Evolutionary conservation across 2,797 vertebrate species (phyloP).

Genomic region (Mus minutoides): DNA sequence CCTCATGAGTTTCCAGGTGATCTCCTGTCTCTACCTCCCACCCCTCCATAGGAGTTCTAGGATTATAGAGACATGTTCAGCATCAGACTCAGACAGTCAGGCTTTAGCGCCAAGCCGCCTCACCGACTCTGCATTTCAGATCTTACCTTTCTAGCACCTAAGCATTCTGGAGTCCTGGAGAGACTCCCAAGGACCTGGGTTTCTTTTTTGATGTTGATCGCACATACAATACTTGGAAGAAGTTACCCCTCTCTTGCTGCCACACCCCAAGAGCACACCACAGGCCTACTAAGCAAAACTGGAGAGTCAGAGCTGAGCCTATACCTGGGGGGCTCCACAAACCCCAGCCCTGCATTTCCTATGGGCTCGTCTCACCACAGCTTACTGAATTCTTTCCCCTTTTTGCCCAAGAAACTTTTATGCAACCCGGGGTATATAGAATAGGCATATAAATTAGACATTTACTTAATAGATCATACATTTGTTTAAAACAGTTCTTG

Average conservation of each 20-base stretch:
- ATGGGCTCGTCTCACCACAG: fast-evolving
- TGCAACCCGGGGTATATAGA: not conserved
- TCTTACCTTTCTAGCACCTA: not conserved
- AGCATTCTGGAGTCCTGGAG: too few relatives aligned
- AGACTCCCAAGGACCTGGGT: not conserved
- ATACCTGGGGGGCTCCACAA: too few relatives aligned
- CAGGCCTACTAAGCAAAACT: not conserved
- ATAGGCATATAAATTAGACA: not conserved
- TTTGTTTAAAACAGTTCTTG: not conserved
- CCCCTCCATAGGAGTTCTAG: not conserved
- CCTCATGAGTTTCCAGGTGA: not conserved
- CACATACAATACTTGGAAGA: not conserved
- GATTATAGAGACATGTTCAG: not conserved
- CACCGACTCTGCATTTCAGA: not conserved
- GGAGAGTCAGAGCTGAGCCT: not conserved
- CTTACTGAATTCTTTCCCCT: not conserved
- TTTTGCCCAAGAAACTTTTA: not conserved
- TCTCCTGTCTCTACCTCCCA: not conserved
- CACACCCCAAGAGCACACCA: not conserved
- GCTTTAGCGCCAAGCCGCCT: not conserved
- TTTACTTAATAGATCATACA: not conserved
- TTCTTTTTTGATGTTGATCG: not conserved
- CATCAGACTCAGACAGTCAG: not conserved
- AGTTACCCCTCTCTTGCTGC: fast-evolving
- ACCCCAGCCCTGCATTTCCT: not conserved